Evolutionary conservation across 2,113 vertebrate genomes (phyloP).

Genomic region (Himantopus leucocephalus): DNA sequence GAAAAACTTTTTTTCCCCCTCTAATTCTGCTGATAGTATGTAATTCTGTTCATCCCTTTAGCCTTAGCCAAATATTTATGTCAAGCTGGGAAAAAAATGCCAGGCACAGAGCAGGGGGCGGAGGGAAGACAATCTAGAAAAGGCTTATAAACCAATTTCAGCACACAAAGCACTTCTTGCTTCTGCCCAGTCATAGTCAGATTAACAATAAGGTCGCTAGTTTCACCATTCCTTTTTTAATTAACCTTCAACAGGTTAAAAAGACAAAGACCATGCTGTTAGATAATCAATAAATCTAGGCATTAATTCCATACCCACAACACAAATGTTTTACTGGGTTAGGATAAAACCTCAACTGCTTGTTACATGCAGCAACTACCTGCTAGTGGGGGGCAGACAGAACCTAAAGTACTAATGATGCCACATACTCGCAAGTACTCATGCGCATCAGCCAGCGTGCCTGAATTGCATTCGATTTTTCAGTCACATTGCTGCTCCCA

Average conservation of each 20-base stretch:
- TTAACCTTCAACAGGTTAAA: conserved; percentile 17
- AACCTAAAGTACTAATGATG: background rate
- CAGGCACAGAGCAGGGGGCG: background rate
- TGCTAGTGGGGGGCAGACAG: background rate
- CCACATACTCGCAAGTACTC: background rate
- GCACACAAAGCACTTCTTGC: background rate
- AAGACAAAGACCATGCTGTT: background rate
- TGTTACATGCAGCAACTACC: background rate
- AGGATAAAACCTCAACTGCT: background rate
- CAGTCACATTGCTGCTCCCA: background rate
- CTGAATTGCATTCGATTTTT: background rate
- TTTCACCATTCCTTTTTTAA: background rate
- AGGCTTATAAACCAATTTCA: conserved; percentile 18
- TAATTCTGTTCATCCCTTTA: conserved; percentile 50
- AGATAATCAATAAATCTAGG: background rate
- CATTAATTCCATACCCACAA: background rate
- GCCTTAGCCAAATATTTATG: conserved; percentile 59
- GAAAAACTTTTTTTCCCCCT: background rate
- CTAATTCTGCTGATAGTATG: conserved; percentile 14
- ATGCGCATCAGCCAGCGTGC: background rate
- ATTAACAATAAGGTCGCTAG: background rate
- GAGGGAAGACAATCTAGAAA: conserved; percentile 23
- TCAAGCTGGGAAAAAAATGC: conserved; percentile 57
- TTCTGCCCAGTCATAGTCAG: background rate
- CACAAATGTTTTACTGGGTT: background rate